Base-by-base conservation (phyloP, 1,140 invertebrate species). In the Drosophila watanabei region DNA sequence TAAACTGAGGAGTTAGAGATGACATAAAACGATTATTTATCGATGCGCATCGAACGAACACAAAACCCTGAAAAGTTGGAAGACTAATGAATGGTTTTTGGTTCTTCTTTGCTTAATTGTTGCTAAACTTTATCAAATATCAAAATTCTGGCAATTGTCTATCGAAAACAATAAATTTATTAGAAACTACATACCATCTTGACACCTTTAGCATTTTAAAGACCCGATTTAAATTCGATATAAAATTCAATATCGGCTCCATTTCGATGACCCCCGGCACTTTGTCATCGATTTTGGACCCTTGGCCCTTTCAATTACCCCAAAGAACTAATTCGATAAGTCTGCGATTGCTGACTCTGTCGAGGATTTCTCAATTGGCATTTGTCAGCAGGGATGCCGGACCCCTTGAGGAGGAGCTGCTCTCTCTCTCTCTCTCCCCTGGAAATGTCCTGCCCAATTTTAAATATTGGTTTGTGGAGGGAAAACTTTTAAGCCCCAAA, bases 281-380 rank as follows among this genome's bases (percentile, higher is more conserved):
- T 5, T 10, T 63, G 57, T 35, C 58, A 66, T 63, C 24, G 63
- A 66, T 68, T 68, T 51, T 37, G 33, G 46, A 35, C n/a, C 51
- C n/a, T 56, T 41, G 16, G 37, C 9, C 64, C 64, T 37, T 56
- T 37, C 48, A 69, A 71, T 68, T 68, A 39, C 60, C 60, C 60
- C 20, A 20, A 45, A 48, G 69, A 56, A 71, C 66, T 59, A 72
- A 72, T 72, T 73, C 37, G 54, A 60, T 73, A 73, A 73, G 70
- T 43, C 70, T 73, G 59, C 71, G 39, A 73, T 73, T 73, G 69
- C 69, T 43, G 68, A 73, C 46, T 73, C 65, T 49, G 56, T 73
- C 41, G 46, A 73, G 54, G 56, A 61, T 73, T 72, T 73, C 46
- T 73, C 71, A 73, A 73, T 73, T 52, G 71, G 46, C 46, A 73